Evolutionary conservation across 2,113 vertebrate genomes (phyloP).

Genomic region (Cynocephalus volans): DNA sequence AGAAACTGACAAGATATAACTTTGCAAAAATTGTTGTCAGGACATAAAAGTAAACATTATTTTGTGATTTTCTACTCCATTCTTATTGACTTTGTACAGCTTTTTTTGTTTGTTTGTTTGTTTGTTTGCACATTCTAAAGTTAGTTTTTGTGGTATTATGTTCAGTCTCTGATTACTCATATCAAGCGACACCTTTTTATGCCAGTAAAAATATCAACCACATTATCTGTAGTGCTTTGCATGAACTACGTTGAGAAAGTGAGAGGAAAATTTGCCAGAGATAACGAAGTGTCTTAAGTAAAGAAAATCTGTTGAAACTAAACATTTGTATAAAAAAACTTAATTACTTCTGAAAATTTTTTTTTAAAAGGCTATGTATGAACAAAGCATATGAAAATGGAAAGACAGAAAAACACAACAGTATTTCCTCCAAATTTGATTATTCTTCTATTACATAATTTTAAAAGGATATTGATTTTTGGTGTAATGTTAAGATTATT

Average conservation of each 20-base stretch:
- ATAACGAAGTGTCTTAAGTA: not conserved
- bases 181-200: constrained; percentile 15
- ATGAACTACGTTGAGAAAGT: not conserved
- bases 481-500: not conserved
- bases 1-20: not conserved
- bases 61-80: not conserved
- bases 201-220: not conserved
- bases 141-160: not conserved
- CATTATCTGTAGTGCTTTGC: not conserved
- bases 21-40: not conserved
- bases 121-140: not conserved
- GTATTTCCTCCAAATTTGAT: not conserved
- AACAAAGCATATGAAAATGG: not conserved
- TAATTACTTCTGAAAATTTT: not conserved
- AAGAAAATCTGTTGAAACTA: constrained; percentile 21
- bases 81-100: not conserved
- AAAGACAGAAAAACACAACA: not conserved
- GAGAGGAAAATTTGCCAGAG: not conserved
- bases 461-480: constrained; percentile 20
- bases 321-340: not conserved
- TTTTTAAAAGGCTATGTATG: not conserved
- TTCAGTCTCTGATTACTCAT: not conserved
- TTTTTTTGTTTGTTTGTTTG: not conserved
- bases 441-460: constrained; percentile 10
- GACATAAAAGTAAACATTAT: not conserved